phyloP scores from a whole-genome alignment of 2,888 invertebrate species.

The Eupithecia tripunctaria region DNA sequence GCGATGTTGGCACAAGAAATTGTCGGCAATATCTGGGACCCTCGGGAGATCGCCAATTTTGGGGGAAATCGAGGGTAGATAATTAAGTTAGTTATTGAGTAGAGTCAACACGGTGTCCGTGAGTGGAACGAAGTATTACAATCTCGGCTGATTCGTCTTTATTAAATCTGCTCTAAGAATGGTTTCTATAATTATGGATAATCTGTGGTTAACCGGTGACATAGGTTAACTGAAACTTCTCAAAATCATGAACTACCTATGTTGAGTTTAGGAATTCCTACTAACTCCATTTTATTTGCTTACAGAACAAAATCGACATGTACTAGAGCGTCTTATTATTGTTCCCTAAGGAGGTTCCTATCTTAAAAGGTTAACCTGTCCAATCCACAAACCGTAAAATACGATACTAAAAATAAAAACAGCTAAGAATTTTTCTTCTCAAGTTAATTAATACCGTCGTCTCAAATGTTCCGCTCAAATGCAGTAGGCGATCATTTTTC shows the following conservation, averaged over 20 bases:
- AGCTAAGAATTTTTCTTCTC: slow-evolving; percentile 20
- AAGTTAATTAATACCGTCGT: slow-evolving; percentile 30
- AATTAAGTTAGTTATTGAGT: slow-evolving; percentile 84
- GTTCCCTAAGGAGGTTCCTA: neutral
- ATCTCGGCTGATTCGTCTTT: slow-evolving; percentile 14
- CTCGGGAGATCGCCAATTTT: slow-evolving; percentile 78
- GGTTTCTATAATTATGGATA: neutral
- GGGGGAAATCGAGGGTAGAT: slow-evolving; percentile 80
- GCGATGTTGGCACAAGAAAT: slow-evolving; percentile 82
- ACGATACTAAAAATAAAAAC: neutral
- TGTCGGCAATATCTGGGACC: slow-evolving; percentile 75
- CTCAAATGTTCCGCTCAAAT: slow-evolving; percentile 38
- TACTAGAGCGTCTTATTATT: neutral
- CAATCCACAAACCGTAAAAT: neutral
- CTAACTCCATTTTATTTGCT: neutral
- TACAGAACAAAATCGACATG: neutral
- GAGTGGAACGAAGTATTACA: slow-evolving; percentile 27
- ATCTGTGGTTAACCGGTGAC: neutral
- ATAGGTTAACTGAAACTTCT: neutral
- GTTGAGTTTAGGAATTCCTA: neutral
- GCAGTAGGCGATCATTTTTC: slow-evolving; percentile 62
- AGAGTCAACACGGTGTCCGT: slow-evolving; percentile 77
- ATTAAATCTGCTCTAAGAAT: neutral
- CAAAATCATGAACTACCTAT: neutral
- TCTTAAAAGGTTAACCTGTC: neutral